Base-by-base conservation (phyloP, 2,113 vertebrate species). In the Todiramphus chloris region DNA sequence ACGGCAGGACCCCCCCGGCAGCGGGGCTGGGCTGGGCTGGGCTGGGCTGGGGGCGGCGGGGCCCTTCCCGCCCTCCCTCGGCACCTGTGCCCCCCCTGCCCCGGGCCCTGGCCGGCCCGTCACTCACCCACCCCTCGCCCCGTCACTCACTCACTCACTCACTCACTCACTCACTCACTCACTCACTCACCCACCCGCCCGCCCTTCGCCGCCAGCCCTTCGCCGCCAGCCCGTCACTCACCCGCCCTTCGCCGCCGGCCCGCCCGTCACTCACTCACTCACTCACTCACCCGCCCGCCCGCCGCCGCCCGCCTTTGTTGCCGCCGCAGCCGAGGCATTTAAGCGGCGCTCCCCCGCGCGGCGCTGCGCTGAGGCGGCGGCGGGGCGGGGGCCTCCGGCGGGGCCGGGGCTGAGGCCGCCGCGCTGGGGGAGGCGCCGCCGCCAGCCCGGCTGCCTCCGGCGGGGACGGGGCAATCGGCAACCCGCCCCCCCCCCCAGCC, bases 301-400 rank as follows among this genome's bases (percentile, higher is more conserved):
- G 69, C 76, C 89, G 15, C 83, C 90, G 60, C 78, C 67, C 50
- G 83, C 87, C 87, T 93, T 95, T 95, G 94, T 93, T 90, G 78
- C 91, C 68, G 87, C 91, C 87, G 84, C 56, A 58, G 51, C 69
- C 50, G 75, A 75, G 83, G 55, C 83, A n/a, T 74, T 74, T 78
- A 68, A 91, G 28, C 55, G 43, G 3, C 63, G 66, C 39, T 88
- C 41, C 41, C 77, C 31, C 8, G 62, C 41, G 31, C 84, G 64
- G 84, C 84, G 73, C 74, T 16, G 84, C 62, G 64, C 73, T 53
- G 82, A 76, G 58, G 76, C 60, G 53, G 53, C 13, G n/a, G 56
- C 41, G 28, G 63, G 63, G 27, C 16, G 27, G 44, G 55, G 70
- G 66, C 66, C n/a, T 76, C 77, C 53, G 63, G 41, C 27, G 39